phyloP scores from a whole-genome alignment of 2,113 vertebrate genomes.

The Ophiodon elongatus region DNA sequence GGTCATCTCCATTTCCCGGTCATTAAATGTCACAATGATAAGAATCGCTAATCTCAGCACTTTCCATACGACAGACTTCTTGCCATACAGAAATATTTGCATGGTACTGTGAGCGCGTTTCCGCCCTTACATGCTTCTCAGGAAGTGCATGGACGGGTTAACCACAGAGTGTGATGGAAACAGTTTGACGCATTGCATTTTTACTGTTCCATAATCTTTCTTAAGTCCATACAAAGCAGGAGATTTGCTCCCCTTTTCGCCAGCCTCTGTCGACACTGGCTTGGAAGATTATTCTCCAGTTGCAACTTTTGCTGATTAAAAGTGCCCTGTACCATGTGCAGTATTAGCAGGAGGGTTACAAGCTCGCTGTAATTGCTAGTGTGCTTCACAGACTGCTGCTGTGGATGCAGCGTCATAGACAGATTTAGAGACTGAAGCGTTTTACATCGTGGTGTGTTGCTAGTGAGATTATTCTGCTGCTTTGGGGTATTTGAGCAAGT shows the following conservation, averaged over 20 bases:
- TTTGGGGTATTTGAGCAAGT: constrained; percentile 31
- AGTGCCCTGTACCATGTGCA: constrained; percentile 54
- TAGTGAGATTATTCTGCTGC: constrained; percentile 42
- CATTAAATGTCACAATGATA: constrained; percentile 21
- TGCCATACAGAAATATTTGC: constrained; percentile 41
- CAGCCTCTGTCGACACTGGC: constrained; percentile 65
- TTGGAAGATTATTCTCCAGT: constrained; percentile 75
- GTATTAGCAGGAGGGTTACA: constrained; percentile 64
- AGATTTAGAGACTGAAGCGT: constrained; percentile 39
- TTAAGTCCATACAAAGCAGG: constrained; percentile 73
- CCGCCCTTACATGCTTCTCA: constrained; percentile 1
- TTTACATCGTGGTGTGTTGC: constrained; percentile 23
- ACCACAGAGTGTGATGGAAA: constrained; percentile 61
- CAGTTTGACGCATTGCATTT: constrained; percentile 62
- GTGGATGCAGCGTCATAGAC: constrained; percentile 35
- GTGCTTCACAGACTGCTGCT: constrained; percentile 41
- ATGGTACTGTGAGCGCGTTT: constrained; percentile 23
- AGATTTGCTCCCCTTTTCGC: constrained; percentile 74
- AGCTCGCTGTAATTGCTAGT: constrained; percentile 64
- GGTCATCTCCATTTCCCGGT: not conserved
- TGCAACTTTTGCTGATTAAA: constrained; percentile 80
- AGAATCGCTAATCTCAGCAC: not conserved
- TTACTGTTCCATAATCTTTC: constrained; percentile 75
- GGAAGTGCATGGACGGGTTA: constrained; percentile 46
- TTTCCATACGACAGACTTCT: constrained; percentile 23